A percentile compares a stretch with the other conserved stretches of the same genome.
Evolutionary conservation across 2,888 invertebrate genomes (phyloP).

Genomic region (Automeris io): DNA sequence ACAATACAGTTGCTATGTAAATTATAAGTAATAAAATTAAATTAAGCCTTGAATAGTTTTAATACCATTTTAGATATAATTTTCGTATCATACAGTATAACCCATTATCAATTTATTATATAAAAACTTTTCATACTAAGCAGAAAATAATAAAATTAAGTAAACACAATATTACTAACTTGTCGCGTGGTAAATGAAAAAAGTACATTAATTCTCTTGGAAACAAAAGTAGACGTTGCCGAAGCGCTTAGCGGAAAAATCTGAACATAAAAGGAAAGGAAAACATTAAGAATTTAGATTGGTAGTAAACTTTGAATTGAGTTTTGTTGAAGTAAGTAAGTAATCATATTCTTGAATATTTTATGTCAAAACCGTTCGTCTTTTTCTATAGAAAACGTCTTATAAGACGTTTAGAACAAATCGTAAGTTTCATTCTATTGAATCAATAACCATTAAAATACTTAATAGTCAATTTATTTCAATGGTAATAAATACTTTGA

Average conservation of each 20-base stretch:
- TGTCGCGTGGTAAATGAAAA: neutral
- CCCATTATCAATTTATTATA: no score
- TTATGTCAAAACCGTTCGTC: slow-evolving; percentile 28
- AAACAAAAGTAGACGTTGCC: slow-evolving; percentile 36
- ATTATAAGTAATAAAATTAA: no score
- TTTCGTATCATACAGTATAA: no score
- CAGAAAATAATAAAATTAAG: neutral
- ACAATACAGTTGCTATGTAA: no score
- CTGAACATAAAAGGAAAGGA: slow-evolving; percentile 25
- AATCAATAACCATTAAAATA: neutral
- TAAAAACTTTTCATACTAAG: no score
- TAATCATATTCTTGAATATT: slow-evolving; percentile 39
- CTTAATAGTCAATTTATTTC: neutral
- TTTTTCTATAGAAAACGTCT: slow-evolving; percentile 15
- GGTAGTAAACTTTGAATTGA: slow-evolving; percentile 50
- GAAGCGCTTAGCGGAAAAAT: slow-evolving; percentile 31
- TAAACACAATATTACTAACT: neutral
- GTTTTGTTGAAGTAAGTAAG: slow-evolving; percentile 47
- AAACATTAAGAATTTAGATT: slow-evolving; percentile 47
- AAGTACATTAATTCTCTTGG: slow-evolving; percentile 48
- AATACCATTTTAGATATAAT: no score
- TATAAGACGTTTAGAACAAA: slow-evolving; percentile 4
- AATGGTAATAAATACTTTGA: neutral
- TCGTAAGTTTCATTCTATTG: neutral
- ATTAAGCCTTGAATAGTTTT: no score